Evolutionary conservation across 2,113 vertebrate species (phyloP).

Genomic region (Bujurquina vittata): DNA sequence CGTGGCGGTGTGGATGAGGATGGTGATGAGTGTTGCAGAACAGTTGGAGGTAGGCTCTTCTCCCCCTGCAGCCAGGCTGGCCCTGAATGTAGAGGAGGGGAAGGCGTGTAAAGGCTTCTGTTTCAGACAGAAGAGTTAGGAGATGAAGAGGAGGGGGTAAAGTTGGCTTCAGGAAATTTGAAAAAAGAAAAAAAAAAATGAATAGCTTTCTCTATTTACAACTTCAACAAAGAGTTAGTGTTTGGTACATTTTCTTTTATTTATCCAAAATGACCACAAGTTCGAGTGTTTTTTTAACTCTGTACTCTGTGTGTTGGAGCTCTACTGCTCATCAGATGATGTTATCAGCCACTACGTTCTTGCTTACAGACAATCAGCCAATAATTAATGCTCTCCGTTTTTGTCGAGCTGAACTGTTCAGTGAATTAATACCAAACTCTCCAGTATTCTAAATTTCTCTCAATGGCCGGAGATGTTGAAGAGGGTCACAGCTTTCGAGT

Average conservation of each 20-base stretch:
- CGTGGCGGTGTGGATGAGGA: conserved; percentile 78
- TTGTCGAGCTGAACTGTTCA: conserved; percentile 27
- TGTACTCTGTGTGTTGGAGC: conserved; percentile 19
- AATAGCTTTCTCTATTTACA: conserved; percentile 47
- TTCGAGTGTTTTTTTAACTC: conserved; percentile 21
- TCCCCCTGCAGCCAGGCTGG: conserved; percentile 88
- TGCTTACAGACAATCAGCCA: conserved; percentile 75
- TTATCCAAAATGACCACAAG: conserved; percentile 58
- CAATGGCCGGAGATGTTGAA: not conserved
- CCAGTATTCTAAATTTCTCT: conserved; percentile 51
- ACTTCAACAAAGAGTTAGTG: conserved; percentile 22
- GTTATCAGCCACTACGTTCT: conserved; percentile 24
- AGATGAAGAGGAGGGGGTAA: conserved; percentile 41
- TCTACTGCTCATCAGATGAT: conserved; percentile 11
- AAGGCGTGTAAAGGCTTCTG: not conserved
- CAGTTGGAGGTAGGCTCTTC: conserved; percentile 40
- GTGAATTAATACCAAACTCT: conserved; percentile 26
- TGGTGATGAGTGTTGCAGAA: conserved; percentile 80
- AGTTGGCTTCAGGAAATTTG: conserved; percentile 44
- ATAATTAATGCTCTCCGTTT: conserved; percentile 21
- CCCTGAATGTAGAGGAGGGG: conserved; percentile 77
- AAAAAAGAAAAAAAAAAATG: conserved; percentile 10
- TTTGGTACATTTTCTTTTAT: conserved; percentile 59
- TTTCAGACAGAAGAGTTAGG: conserved; percentile 8
- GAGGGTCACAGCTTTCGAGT: conserved; percentile 4